Evolutionary conservation across 2,113 vertebrate genomes (phyloP), one percentile per base, ranked within the genome.

Genomic region (Chlamydotis undulata): DNA sequence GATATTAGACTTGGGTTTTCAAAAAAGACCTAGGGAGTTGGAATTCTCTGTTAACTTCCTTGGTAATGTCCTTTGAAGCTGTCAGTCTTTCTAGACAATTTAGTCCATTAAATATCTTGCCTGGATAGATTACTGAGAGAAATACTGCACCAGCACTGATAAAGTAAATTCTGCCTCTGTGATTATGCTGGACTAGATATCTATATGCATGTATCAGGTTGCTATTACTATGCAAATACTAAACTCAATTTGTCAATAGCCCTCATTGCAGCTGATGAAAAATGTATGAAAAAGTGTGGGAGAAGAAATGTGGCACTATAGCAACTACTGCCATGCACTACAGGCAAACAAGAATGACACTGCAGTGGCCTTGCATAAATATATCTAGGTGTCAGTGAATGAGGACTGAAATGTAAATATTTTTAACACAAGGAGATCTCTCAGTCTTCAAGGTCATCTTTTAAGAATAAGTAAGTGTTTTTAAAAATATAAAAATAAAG

Each of bases 61-160:
- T 69, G 25, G 74, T 87, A 92, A 95, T 69, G 56, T 92, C 76
- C 57, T 87, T 45, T 87, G 74, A 96, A 92, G 69, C 73, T 69
- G 22, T 68, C 76, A 96, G 65, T n/a, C 43, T 79, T 95, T 84
- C 83, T 73, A 94, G 77, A 89, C 52, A 75, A 94, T 91, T 94
- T 71, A 95, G 52, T 64, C 77, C 49, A 63, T 84, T 81, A 85
- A 95, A 43, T 57, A n/a, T 57, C 49, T 79, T 92, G 76, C 73
- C 50, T 76, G 83, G 57, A 69, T 50, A 84, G 80, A 68, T 73
- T 85, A 69, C 77, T 71, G 65, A 82, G 18, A 90, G 82, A 78
- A 95, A 92, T 43, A 87, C 53, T 75, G 60, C 43, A 93, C 85
- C 90, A 93, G 93, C 73, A 74, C 61, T 78, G 76, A 90, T 53